A percentile compares a stretch with the other conserved stretches of the same genome.
Conservation (phyloP, 2,113 vertebrate species). For the Nipponia nippon region DNA sequence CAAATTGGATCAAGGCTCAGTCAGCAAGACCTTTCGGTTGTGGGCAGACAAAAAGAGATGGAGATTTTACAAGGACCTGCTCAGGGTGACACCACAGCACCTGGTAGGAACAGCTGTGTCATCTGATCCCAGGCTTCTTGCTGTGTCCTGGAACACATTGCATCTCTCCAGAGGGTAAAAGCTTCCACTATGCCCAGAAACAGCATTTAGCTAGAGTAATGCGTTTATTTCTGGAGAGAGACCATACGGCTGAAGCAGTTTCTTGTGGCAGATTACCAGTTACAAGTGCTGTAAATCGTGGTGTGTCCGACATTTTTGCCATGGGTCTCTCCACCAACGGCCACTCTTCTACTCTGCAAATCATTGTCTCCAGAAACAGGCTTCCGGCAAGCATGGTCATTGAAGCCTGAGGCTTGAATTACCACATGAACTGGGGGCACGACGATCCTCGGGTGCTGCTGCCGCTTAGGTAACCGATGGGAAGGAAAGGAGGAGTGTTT, state of each 20-base stretch:
- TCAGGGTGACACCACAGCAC: background rate
- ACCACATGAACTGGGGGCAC: fast-evolving
- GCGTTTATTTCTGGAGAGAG: background rate
- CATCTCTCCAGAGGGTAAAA: background rate
- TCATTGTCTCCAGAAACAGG: background rate
- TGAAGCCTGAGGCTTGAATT: background rate
- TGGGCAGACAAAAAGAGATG: background rate
- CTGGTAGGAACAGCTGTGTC: background rate
- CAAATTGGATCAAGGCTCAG: background rate
- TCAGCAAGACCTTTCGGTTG: background rate
- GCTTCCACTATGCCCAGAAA: background rate
- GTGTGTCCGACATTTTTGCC: background rate
- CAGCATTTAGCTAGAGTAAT: background rate
- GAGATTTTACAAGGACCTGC: background rate
- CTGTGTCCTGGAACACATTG: fast-evolving
- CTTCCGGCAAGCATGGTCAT: background rate
- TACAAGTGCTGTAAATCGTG: background rate
- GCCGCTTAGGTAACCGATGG: background rate
- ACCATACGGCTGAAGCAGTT: background rate
- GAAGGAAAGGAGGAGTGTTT: background rate
- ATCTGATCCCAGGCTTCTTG: background rate
- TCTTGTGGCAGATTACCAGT: background rate
- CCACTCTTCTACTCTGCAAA: background rate
- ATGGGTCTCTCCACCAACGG: background rate
- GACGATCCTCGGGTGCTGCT: background rate